phyloP scores from a whole-genome alignment of 92 coral and sea anemone species.

The Micromussa lordhowensis region DNA sequence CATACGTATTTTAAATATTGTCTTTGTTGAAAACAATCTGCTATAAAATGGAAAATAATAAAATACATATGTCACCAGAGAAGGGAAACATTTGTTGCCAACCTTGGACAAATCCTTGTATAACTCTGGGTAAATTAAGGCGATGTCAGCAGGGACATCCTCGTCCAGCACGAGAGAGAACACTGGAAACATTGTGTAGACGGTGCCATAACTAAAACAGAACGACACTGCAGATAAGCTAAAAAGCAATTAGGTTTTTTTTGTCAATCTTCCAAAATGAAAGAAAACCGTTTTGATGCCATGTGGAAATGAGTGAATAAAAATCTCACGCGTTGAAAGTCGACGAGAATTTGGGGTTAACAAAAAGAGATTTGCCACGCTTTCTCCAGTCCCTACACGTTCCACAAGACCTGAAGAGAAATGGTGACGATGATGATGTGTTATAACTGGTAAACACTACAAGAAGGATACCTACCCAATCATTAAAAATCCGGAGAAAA shows the following conservation, averaged over 20 bases:
- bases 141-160: conserved; percentile 96
- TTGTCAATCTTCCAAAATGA: no score
- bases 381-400: background rate
- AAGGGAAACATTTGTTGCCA: background rate
- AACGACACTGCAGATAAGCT: no score
- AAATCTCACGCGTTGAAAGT: no score
- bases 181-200: conserved; percentile 97
- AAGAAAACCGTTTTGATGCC: background rate
- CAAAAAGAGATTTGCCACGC: no score
- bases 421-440: background rate
- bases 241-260: no score
- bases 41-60: background rate
- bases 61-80: background rate
- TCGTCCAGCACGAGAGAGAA: conserved; percentile 96
- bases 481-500: conserved; percentile 93
- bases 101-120: conserved; percentile 98
- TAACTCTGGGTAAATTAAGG: conserved; percentile 90
- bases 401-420: background rate
- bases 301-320: no score
- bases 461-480: conserved; percentile 81
- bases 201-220: conserved; percentile 81
- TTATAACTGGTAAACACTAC: background rate
- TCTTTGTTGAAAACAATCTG: background rate
- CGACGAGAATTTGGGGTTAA: no score
- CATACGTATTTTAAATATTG: background rate